A percentile compares a stretch with the other conserved stretches of the same genome.
Evolutionary conservation across 2,113 vertebrate species (phyloP).

Genomic region (Isichthys henryi): DNA sequence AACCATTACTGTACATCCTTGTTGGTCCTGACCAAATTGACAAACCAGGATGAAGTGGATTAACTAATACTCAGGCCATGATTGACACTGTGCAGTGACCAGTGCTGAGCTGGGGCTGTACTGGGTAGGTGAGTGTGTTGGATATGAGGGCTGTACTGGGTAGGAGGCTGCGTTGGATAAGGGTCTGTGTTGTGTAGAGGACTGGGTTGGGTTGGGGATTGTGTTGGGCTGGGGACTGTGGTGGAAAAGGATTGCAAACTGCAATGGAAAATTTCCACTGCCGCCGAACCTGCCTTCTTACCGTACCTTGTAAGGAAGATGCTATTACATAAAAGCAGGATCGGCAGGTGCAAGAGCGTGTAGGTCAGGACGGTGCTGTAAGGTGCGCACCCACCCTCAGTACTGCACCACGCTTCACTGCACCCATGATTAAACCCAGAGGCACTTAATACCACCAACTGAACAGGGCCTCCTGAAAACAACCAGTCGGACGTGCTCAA

Average conservation of each 20-base stretch:
- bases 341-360: not conserved
- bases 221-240: not conserved
- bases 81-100: not conserved
- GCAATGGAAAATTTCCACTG: not conserved
- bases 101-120: not conserved
- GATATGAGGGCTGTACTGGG: not conserved
- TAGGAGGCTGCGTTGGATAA: not conserved
- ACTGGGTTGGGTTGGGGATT: not conserved
- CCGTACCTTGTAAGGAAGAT: not conserved
- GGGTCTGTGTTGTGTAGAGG: not conserved
- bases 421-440: not conserved
- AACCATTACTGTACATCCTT: not conserved
- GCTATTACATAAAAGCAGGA: not conserved
- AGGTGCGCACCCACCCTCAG: slow-evolving; percentile 12
- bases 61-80: not conserved
- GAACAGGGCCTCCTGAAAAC: not conserved
- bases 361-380: not conserved
- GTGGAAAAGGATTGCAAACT: not conserved
- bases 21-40: not conserved
- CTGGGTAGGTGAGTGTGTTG: not conserved
- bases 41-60: not conserved
- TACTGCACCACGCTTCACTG: not conserved
- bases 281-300: not conserved
- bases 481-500: not conserved
- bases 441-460: not conserved